Evolutionary conservation across 2,113 vertebrate species (phyloP).

Genomic region (Cottus gobio): DNA sequence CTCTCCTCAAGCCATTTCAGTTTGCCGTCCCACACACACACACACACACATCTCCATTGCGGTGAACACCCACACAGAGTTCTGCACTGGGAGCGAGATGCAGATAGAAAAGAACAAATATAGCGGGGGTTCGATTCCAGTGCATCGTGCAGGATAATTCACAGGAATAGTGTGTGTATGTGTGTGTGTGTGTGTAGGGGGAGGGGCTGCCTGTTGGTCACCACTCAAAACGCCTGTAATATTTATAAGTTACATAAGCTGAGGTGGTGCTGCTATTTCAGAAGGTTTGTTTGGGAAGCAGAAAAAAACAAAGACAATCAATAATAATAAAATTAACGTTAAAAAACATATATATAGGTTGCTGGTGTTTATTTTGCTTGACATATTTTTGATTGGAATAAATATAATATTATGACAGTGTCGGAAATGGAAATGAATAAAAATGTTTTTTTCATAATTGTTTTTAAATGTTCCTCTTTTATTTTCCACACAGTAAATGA

Average conservation of each 20-base stretch:
- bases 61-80: constrained; percentile 67
- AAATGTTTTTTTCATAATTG: no score
- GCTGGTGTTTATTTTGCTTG: not conserved
- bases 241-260: constrained; percentile 54
- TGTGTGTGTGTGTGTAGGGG: not conserved
- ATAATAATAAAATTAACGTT: not conserved
- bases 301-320: not conserved
- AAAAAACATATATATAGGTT: no score
- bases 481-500: constrained; percentile 53
- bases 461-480: constrained; percentile 42
- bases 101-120: constrained; percentile 66
- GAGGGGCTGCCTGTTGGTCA: constrained; percentile 57
- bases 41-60: constrained; percentile 59
- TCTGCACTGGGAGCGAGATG: constrained; percentile 56
- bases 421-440: no score
- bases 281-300: not conserved
- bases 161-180: constrained; percentile 1
- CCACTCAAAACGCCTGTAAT: constrained; percentile 51
- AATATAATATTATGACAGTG: no score
- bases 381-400: not conserved
- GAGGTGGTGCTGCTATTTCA: constrained; percentile 43
- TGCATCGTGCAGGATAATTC: constrained; percentile 46
- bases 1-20: constrained; percentile 65
- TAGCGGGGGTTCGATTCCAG: constrained; percentile 50
- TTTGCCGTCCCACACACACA: constrained; percentile 36